Conservation (phyloP, 2,888 invertebrate species). For the Apodemia hepburni region DNA sequence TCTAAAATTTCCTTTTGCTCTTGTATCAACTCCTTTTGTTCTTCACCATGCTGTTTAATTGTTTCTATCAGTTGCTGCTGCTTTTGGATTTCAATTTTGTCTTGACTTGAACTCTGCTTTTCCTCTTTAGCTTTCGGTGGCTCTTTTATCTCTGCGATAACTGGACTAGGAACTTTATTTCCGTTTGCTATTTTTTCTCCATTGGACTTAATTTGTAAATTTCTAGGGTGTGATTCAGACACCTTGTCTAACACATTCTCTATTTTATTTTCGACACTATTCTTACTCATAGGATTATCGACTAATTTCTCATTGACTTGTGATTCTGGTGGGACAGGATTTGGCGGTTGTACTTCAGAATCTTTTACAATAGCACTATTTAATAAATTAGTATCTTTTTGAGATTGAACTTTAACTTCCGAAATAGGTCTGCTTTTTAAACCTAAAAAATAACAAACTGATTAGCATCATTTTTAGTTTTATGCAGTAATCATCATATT, state of each 20-base stretch:
- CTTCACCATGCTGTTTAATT: constrained; percentile 84
- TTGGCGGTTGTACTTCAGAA: constrained; percentile 68
- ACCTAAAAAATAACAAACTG: constrained; percentile 39
- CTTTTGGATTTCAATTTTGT: constrained; percentile 54
- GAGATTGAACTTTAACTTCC: constrained; percentile 34
- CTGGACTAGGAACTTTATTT: constrained; percentile 30
- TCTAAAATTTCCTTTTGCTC: constrained; percentile 83
- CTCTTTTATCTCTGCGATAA: constrained; percentile 34
- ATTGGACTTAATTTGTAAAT: constrained; percentile 48
- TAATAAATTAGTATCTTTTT: constrained; percentile 34
- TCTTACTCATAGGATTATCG: constrained; percentile 35
- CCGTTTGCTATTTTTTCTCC: constrained; percentile 45
- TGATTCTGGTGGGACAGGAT: constrained; percentile 67
- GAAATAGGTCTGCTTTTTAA: constrained; percentile 40
- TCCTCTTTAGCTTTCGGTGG: background rate
- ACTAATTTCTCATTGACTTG: constrained; percentile 65
- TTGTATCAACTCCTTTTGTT: constrained; percentile 83
- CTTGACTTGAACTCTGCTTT: constrained; percentile 36
- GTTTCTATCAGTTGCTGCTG: constrained; percentile 80
- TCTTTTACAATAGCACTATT: constrained; percentile 48
- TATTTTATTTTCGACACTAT: constrained; percentile 53
- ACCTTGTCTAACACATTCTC: constrained; percentile 40
- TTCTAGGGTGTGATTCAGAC: constrained; percentile 57
- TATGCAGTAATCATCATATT: too few species aligned
- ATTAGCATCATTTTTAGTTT: background rate